Base-by-base conservation (phyloP, 1,140 invertebrate genomes). In the Drosophila hydei region DNA sequence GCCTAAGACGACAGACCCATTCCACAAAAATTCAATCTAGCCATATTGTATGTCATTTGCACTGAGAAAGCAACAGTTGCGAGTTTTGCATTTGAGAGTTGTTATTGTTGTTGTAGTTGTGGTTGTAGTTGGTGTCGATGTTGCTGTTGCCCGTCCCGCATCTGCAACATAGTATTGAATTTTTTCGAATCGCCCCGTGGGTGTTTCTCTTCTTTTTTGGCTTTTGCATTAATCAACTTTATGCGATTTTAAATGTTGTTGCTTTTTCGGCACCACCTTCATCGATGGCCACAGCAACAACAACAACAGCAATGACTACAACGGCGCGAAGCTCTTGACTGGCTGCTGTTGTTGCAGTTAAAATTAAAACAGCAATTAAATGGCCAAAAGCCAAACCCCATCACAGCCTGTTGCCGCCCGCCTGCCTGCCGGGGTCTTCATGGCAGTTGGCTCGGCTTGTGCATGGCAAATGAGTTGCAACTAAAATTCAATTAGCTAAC, bases 401-500 rank as follows among this genome's bases (percentile, higher is more conserved):
- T 30, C 33, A 16, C 30, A 25, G 51, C 36, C 27, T 11, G 9
- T 12, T 12, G 16, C 33, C 19, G 30, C n/a, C 38, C 11, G 38
- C 4, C 14, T 16, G 36, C 2, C 14, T 40, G 38, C 12, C 38
- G 0, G 38, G 1, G 9, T 33, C 30, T 9, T 5, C 30, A 9
- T 18, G 25, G 5, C 21, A 5, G 16, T 14, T 45, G 40, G n/a
- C 69, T 61, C 55, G 12, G 56, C 30, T 55, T 75, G 75, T 78
- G 77, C 81, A 88, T 87, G 83, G 83, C 78, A 88, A 87, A 87
- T 87, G 81, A 87, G 81, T 87, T 87, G 83, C 83, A 87, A 88
- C 83, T 87, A 84, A 88, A 87, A 87, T 87, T 87, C 83, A 87
- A 87, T 87, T 87, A 87, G 83, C 83, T 87, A 88, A 88, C 83